Base-by-base conservation (phyloP, 2,888 invertebrate species). In the Homarus gammarus region DNA sequence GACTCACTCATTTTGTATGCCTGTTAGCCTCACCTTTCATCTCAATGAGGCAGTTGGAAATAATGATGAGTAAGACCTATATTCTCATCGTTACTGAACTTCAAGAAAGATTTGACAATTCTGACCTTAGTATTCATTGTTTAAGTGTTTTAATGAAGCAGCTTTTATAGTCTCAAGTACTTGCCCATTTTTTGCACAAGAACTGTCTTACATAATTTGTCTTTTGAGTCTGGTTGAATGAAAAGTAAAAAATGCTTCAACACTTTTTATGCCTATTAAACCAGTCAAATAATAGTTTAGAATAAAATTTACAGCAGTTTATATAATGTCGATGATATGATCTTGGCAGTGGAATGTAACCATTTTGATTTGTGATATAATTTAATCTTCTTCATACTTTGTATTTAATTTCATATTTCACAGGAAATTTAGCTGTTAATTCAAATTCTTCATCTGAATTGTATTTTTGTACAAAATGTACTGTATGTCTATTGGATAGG, bases 171-270 rank as follows among this genome's bases (percentile, higher is more conserved):
- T 44, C 75, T 44, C 73, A 56, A 70, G 70, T 64, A 82, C n/a
- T 68, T 82, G 82, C 64, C 68, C 68, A 82, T 68, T 70, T 82
- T 68, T 82, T 82, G 82, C 82, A 82, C 82, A 82, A 82, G 38
- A 79, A 49, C 49, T 75, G 49, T 82, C 68, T 82, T 49, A 79
- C 36, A 44, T 78, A 79, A 44, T 56, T 40, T 75, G 49, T 79
- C 56, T 56, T 75, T 79, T 78, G n/a, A 78, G 51, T 79, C 78
- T 79, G 56, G 68, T 68, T 68, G 70, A 68, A 64, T 68, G 49
- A 79, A 79, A 79, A 79, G 36, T 79, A 51, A 56, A 31, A 56
- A 27, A 56, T 79, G 56, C 78, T 79, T 79, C 22, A 36, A 79
- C 51, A 56, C 70, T 82, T 44, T 82, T 82, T 36, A 68, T 70